A percentile compares a stretch with the other conserved stretches of the same genome.
phyloP scores from a whole-genome alignment of 2,113 vertebrate species.

The Patagioenas fasciata region DNA sequence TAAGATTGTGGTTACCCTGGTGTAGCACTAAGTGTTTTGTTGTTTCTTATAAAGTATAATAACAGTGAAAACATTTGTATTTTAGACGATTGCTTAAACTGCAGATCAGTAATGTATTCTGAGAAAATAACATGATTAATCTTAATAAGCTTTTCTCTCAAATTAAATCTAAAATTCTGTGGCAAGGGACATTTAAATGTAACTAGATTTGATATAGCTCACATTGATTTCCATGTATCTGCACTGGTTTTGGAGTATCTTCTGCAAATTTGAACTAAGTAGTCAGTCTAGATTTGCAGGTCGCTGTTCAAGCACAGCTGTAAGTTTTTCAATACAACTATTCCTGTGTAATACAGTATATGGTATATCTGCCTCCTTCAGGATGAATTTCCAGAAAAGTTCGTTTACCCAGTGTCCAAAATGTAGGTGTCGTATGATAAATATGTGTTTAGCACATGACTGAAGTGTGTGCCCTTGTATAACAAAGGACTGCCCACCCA shows the following conservation, averaged over 20 bases:
- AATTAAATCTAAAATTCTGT: not conserved
- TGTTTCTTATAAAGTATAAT: not conserved
- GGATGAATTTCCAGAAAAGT: not conserved
- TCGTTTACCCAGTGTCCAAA: not conserved
- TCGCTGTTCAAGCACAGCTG: not conserved
- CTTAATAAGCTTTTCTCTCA: not conserved
- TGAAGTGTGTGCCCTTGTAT: not conserved
- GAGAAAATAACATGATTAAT: not conserved
- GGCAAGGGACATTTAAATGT: not conserved
- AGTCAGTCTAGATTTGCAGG: not conserved
- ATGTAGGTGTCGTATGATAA: not conserved
- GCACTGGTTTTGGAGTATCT: not conserved
- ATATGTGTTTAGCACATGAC: accelerated
- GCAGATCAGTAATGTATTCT: not conserved
- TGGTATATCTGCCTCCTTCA: not conserved
- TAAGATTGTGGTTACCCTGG: not conserved
- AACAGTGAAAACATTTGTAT: not conserved
- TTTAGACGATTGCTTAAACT: not conserved
- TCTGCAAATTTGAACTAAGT: not conserved
- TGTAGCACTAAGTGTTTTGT: not conserved
- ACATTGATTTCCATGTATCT: not conserved
- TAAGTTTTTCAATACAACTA: not conserved
- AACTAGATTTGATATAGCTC: not conserved
- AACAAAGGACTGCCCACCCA: too few relatives aligned
- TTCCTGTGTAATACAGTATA: not conserved